Base-by-base conservation (phyloP, 1,140 invertebrate species). In the Geopemphigus sp. region DNA sequence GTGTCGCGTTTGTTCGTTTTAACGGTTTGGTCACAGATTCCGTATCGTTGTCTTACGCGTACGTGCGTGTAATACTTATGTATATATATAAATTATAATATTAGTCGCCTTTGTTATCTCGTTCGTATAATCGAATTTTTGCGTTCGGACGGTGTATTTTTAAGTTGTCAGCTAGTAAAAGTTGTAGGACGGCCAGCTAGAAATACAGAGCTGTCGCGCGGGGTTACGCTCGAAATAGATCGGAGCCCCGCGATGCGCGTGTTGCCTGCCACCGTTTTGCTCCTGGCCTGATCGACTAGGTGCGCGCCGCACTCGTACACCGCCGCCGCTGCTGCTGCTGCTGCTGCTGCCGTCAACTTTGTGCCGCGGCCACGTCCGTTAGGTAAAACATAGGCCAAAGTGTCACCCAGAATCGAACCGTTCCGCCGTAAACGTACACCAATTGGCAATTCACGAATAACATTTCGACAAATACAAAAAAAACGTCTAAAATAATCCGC, bases 141-240 rank as follows among this genome's bases (percentile, higher is more conserved):
- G 56, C 57, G 74, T 76, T 76, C n/a, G 56, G 39, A 61, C 24
- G 57, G 17, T 78, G 74, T 78, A 78, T 78, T 78, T 78, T 78
- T 78, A 78, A 78, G 29, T 61, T 78, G 74, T 78, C 57, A 78
- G 74, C 74, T 29, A 50, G 73, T 63, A 50, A 47, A 29, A 78
- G 32, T 50, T 47, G 74, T 78, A 78, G 74, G 74, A 78, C 57
- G 74, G 74, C 56, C 56, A 50, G 74, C 74, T 32, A 78, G 57
- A 78, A 78, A 78, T 78, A 78, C 56, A 50, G 39, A 78, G 74
- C 74, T 78, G 32, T 78, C 39, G 74, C 74, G 57, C 74, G 56
- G 74, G 57, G 74, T 78, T 63, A 63, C 15, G 74, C 74, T 63
- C 74, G 74, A 78, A 78, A 78, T 78, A 78, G 74, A 78, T 63